Evolutionary conservation across 2,888 invertebrate genomes (phyloP).

Genomic region (Nephrotoma flavescens): DNA sequence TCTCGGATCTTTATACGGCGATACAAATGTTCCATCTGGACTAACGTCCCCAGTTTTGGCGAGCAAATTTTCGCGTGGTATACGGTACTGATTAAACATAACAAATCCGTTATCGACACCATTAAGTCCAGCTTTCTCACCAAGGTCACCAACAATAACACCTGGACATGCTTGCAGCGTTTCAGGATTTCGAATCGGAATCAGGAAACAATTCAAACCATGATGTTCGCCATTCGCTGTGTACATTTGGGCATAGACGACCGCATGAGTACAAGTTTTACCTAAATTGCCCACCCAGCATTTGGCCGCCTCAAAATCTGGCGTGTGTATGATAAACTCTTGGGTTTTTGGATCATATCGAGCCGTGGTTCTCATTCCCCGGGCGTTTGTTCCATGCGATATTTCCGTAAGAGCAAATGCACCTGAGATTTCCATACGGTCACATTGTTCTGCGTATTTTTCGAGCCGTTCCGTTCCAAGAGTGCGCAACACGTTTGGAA

Average conservation of each 20-base stretch:
- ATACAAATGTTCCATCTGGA: constrained; percentile 64
- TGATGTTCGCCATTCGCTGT: constrained; percentile 63
- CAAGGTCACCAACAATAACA: constrained; percentile 79
- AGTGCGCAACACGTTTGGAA: constrained; percentile 45
- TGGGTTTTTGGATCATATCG: constrained; percentile 58
- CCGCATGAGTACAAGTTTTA: constrained; percentile 71
- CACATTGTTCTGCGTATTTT: constrained; percentile 32
- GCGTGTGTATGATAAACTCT: constrained; percentile 57
- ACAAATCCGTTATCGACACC: constrained; percentile 87
- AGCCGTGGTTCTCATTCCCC: constrained; percentile 73
- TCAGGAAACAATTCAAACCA: constrained; percentile 80
- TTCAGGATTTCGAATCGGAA: constrained; percentile 62
- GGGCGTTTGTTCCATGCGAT: constrained; percentile 81
- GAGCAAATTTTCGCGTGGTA: constrained; percentile 64
- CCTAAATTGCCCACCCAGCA: constrained; percentile 75
- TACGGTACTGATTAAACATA: constrained; percentile 63
- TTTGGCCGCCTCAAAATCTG: constrained; percentile 64
- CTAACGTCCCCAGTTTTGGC: constrained; percentile 80
- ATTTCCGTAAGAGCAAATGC: constrained; percentile 83
- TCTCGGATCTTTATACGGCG: constrained; percentile 64
- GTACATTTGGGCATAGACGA: constrained; percentile 77
- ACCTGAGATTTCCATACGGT: constrained; percentile 38
- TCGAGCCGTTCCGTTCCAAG: constrained; percentile 49
- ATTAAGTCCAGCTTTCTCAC: constrained; percentile 81
- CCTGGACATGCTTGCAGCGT: constrained; percentile 61